Conservation (phyloP, 2,797 vertebrate genomes). For the Antennarius maculatus region DNA sequence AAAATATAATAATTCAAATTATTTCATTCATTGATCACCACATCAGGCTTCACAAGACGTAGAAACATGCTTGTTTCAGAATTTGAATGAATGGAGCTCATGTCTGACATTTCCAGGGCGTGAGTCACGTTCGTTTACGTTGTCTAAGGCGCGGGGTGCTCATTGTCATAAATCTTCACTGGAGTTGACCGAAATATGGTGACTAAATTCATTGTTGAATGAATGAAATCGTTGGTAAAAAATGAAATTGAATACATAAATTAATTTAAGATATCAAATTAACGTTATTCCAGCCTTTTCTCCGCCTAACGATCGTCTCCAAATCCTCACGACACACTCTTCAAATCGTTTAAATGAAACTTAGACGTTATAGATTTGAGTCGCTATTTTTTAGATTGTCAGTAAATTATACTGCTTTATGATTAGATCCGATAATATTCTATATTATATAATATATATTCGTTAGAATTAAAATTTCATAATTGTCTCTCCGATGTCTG, state of each 20-base stretch:
- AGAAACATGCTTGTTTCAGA: too few species aligned
- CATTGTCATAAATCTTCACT: not conserved
- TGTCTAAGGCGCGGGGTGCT: slow-evolving; percentile 9
- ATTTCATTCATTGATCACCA: accelerated
- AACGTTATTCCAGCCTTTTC: too few species aligned
- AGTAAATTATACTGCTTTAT: too few species aligned
- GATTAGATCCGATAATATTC: too few species aligned
- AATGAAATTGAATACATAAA: accelerated
- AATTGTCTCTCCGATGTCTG: not conserved
- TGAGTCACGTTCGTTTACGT: slow-evolving; percentile 2
- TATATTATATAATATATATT: too few species aligned
- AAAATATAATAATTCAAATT: not conserved
- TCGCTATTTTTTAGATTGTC: not conserved
- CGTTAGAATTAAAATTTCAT: not conserved
- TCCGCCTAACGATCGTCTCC: too few species aligned
- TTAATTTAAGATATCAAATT: not conserved
- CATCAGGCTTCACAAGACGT: accelerated
- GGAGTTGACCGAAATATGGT: not conserved
- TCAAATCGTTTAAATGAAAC: not conserved
- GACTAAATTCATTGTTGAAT: not conserved
- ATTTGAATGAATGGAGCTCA: slow-evolving; percentile 31
- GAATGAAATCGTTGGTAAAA: not conserved
- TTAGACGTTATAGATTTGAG: not conserved
- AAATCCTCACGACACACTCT: not conserved
- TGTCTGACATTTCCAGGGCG: slow-evolving; percentile 19